Percentiles rank a stretch among this genome's conserved stretches.
Conservation (phyloP, 2,888 invertebrate species). For the Altica lythri region DNA sequence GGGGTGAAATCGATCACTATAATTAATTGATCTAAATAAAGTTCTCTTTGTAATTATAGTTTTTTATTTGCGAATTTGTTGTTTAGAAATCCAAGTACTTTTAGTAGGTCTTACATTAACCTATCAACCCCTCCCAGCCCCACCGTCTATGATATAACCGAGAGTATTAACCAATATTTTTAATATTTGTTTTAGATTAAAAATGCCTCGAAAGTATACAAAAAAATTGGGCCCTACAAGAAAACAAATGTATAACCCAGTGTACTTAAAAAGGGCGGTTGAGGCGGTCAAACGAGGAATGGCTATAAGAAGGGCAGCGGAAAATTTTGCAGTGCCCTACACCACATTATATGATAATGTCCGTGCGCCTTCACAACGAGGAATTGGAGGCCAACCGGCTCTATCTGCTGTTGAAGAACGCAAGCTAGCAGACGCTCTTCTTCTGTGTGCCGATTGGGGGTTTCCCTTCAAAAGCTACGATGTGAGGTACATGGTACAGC, state of each 20-base stretch:
- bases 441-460: slow-evolving; percentile 14
- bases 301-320: slow-evolving; percentile 16
- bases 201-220: slow-evolving; percentile 11
- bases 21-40: not conserved
- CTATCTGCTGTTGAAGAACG: slow-evolving; percentile 23
- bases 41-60: no score
- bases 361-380: slow-evolving; percentile 1
- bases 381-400: slow-evolving; percentile 23
- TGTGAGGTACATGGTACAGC: slow-evolving; percentile 19
- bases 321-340: slow-evolving; percentile 17
- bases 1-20: no score
- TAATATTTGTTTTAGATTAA: slow-evolving; percentile 11
- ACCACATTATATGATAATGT: slow-evolving; percentile 16
- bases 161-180: not conserved
- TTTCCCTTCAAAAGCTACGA: slow-evolving; percentile 14
- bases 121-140: not conserved
- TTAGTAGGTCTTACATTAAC: not conserved
- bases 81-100: not conserved
- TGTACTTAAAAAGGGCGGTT: slow-evolving; percentile 19
- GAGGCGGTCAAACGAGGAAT: slow-evolving; percentile 1
- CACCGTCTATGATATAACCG: not conserved
- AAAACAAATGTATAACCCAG: slow-evolving; percentile 19
- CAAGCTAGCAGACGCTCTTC: slow-evolving; percentile 18
- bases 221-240: slow-evolving; percentile 18
- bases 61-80: not conserved